Evolutionary conservation across 2,888 invertebrate species (phyloP).

Genomic region (Nemapogon koenigi): DNA sequence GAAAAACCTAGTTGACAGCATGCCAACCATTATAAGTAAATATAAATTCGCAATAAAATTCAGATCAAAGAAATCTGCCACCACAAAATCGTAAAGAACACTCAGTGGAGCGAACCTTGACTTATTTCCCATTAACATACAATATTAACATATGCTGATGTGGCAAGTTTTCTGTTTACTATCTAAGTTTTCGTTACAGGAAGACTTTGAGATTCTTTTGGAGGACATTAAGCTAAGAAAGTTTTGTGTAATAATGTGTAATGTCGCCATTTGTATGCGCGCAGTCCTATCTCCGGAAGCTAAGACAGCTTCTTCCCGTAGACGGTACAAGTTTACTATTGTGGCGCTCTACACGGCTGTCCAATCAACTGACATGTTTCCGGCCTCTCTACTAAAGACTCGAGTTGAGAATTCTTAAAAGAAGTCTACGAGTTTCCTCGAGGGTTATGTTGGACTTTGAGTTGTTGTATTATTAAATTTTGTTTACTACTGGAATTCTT

Average conservation of each 20-base stretch:
- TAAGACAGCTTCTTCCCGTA: conserved; percentile 26
- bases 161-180: conserved; percentile 12
- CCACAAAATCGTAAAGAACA: background rate
- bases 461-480: background rate
- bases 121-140: conserved; percentile 9
- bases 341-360: conserved; percentile 58
- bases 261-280: conserved; percentile 62
- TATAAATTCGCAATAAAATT: background rate
- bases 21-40: background rate
- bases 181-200: conserved; percentile 9
- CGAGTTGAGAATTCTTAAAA: conserved; percentile 50
- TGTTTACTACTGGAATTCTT: too few species aligned
- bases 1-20: background rate
- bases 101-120: conserved; percentile 11
- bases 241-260: conserved; percentile 58
- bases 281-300: conserved; percentile 32
- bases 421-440: conserved; percentile 47
- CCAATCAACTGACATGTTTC: conserved; percentile 53
- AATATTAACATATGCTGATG: conserved; percentile 9
- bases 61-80: too few species aligned
- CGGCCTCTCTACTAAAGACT: conserved; percentile 60
- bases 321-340: conserved; percentile 44
- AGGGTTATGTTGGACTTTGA: conserved; percentile 41
- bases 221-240: conserved; percentile 51
- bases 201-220: conserved; percentile 29